Percentiles rank a stretch among this genome's conserved stretches.
Evolutionary conservation across 2,888 invertebrate species (phyloP).

Genomic region (Diarsia dahlii): DNA sequence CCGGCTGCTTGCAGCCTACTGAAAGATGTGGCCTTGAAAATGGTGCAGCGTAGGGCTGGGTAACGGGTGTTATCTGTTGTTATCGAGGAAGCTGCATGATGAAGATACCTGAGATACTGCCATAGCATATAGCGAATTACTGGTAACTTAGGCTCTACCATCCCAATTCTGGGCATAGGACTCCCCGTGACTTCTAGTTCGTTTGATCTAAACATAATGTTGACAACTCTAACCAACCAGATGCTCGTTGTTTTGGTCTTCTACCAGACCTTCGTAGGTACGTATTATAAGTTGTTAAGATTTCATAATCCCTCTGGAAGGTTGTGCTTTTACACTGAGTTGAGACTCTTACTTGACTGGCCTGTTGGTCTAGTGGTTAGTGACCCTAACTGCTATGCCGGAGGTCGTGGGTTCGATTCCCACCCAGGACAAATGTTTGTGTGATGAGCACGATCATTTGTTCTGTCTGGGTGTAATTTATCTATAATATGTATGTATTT

Average conservation of each 20-base stretch:
- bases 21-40: slow-evolving; percentile 82
- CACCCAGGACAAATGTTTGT: no score
- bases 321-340: no score
- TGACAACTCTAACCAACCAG: not conserved
- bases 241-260: not conserved
- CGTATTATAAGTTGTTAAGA: not conserved
- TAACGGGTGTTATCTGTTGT: slow-evolving; percentile 37
- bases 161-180: not conserved
- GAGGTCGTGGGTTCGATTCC: no score
- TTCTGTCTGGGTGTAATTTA: no score
- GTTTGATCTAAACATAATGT: not conserved
- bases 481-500: no score
- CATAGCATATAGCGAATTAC: not conserved
- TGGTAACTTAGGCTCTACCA: not conserved
- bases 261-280: not conserved
- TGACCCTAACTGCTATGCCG: no score
- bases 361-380: no score
- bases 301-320: not conserved
- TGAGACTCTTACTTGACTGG: no score
- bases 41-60: slow-evolving; percentile 79
- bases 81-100: slow-evolving; percentile 49
- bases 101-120: not conserved
- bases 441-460: no score
- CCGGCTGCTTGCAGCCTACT: slow-evolving; percentile 81
- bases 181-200: not conserved